These are phyloP conservation scores for Epinephelus moara DNA, from an alignment of 2,113 vertebrate species.

Conservation along the genomic window DNA sequence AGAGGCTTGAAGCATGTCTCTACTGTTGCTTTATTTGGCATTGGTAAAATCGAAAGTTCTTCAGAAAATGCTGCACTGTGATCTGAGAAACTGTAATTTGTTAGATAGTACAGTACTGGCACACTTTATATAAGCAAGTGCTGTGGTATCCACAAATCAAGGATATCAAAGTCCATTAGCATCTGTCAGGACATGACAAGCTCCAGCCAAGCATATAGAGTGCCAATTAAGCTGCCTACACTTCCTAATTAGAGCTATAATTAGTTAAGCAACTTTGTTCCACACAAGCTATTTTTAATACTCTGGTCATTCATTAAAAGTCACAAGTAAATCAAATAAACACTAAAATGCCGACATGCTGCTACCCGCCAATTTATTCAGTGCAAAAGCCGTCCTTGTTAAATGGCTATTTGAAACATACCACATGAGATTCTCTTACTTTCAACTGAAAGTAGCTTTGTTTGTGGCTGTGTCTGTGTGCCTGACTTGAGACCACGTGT, in stretches of 20 bases:
- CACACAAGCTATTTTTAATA: constrained; percentile 24
- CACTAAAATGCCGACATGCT: not conserved
- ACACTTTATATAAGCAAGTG: not conserved
- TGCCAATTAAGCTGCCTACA: constrained; percentile 42
- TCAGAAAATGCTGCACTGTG: constrained; percentile 3
- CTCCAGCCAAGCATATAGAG: constrained; percentile 38
- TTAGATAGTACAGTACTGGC: not conserved
- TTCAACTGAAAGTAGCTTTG: not conserved
- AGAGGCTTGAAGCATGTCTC: not conserved
- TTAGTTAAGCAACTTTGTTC: constrained; percentile 53
- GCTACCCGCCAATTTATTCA: not conserved
- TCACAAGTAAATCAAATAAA: constrained; percentile 7
- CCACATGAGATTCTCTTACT: not conserved
- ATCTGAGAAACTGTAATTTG: constrained; percentile 32
- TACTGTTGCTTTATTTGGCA: constrained; percentile 10
- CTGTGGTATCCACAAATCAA: constrained; percentile 21
- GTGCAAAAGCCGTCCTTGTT: too few species aligned
- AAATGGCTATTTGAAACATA: not conserved
- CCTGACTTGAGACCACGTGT: not conserved
- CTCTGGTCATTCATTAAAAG: constrained; percentile 23
- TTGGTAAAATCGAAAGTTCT: not conserved
- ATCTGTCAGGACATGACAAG: constrained; percentile 45
- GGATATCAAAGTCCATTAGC: constrained; percentile 52
- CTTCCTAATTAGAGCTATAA: constrained; percentile 35
- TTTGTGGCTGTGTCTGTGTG: not conserved